Percentiles rank a stretch among this genome's conserved stretches.
Conservation (phyloP, 2,888 invertebrate species). For the Atethmia centrago region DNA sequence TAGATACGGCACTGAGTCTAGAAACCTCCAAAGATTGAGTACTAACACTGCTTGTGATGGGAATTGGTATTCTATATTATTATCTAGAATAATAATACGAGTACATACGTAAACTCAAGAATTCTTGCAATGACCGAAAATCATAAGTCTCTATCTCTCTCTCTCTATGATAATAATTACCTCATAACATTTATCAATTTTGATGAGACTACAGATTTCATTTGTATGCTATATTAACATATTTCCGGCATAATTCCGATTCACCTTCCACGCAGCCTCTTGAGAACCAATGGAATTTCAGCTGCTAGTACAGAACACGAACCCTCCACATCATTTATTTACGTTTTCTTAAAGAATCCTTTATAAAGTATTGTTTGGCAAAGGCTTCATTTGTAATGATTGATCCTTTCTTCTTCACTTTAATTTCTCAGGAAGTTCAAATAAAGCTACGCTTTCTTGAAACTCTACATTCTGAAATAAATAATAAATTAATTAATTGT, state of each 20-base stretch:
- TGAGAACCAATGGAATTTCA: neutral
- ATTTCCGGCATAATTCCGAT: neutral
- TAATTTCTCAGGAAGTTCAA: constrained; percentile 29
- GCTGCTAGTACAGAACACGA: neutral
- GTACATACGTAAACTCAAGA: neutral
- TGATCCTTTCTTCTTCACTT: constrained; percentile 32
- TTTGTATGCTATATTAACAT: neutral
- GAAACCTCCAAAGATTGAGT: neutral
- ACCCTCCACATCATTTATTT: constrained; percentile 24
- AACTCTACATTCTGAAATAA: constrained; percentile 5
- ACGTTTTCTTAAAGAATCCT: constrained; percentile 13
- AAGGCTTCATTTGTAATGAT: constrained; percentile 39
- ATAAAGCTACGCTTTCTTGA: constrained; percentile 16
- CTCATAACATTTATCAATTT: no score
- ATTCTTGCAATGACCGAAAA: neutral
- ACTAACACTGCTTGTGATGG: constrained; percentile 1
- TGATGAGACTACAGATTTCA: neutral
- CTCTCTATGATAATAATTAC: neutral
- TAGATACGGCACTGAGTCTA: neutral
- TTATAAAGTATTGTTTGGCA: constrained; percentile 17
- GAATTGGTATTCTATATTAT: constrained; percentile 8
- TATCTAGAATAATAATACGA: neutral
- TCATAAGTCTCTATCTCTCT: neutral
- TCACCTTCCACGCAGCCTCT: neutral
- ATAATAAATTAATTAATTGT: constrained; percentile 6